These are phyloP conservation scores for Psix sp. DNA, from an alignment of 1,140 invertebrate genomes.

Conservation along the genomic window DNA sequence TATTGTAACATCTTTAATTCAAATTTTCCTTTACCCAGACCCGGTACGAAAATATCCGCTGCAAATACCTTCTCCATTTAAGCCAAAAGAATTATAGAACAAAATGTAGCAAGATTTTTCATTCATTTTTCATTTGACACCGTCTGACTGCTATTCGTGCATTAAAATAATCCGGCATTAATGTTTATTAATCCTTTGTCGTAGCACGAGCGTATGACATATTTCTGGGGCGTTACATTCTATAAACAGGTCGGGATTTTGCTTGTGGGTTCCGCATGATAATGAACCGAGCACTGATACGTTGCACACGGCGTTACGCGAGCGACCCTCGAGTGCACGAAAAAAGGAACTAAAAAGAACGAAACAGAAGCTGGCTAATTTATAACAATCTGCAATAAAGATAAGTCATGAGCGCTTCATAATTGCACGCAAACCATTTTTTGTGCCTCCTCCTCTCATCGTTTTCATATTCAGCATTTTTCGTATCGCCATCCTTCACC, in stretches of 20 bases:
- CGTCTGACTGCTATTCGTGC: neutral
- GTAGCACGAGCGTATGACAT: slow-evolving; percentile 10
- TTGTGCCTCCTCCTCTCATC: slow-evolving; percentile 31
- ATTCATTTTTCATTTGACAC: neutral
- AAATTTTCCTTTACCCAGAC: no score
- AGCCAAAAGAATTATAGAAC: no score
- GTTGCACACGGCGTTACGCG: slow-evolving; percentile 7
- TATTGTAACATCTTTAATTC: no score
- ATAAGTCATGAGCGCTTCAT: slow-evolving; percentile 57
- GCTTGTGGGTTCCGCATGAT: slow-evolving; percentile 22
- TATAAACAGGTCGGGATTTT: slow-evolving; percentile 17
- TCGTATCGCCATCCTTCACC: slow-evolving; percentile 19
- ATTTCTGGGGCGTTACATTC: slow-evolving; percentile 8
- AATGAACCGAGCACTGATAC: slow-evolving; percentile 35
- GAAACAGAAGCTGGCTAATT: slow-evolving; percentile 46
- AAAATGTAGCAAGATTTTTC: no score
- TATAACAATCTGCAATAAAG: slow-evolving; percentile 62
- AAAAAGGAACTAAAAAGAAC: slow-evolving; percentile 21
- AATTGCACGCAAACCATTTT: slow-evolving; percentile 62
- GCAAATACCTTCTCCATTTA: no score
- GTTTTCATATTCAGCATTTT: slow-evolving; percentile 28
- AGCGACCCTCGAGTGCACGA: slow-evolving; percentile 15
- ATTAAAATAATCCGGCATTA: slow-evolving; percentile 25
- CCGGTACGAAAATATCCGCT: no score
- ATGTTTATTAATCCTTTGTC: slow-evolving; percentile 6